Conservation (phyloP, 37 sponge, comb jelly and placozoan species). For the Ephydatia muelleri region DNA sequence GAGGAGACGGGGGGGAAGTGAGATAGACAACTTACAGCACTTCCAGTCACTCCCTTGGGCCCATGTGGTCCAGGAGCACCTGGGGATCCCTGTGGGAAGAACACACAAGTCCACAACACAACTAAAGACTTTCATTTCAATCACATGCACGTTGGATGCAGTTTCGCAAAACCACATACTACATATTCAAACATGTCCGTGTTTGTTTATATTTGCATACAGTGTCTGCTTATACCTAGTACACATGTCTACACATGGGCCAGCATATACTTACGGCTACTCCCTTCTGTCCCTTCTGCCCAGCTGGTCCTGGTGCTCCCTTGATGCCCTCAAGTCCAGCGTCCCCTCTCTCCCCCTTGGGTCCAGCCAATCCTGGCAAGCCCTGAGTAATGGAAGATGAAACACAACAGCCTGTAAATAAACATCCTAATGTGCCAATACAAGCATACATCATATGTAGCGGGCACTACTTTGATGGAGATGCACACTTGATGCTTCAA, state of each 20-base stretch:
- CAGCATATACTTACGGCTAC: slow-evolving; percentile 4
- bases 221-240: too few species aligned
- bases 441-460: too few species aligned
- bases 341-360: slow-evolving; percentile 46
- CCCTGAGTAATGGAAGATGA: slow-evolving; percentile 16
- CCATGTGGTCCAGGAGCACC: slow-evolving; percentile 28
- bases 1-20: too few species aligned
- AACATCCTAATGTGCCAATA: too few species aligned
- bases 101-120: background rate
- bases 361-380: slow-evolving; percentile 30
- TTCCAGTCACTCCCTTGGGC: slow-evolving; percentile 38
- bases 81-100: slow-evolving; percentile 11
- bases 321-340: slow-evolving; percentile 44
- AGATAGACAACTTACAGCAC: slow-evolving; percentile 3
- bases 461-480: too few species aligned
- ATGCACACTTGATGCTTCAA: too few species aligned
- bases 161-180: too few species aligned
- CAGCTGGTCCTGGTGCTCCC: slow-evolving; percentile 49
- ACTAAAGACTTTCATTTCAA: background rate
- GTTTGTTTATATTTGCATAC: too few species aligned
- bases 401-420: background rate
- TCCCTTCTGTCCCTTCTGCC: slow-evolving; percentile 52
- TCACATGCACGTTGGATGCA: too few species aligned
- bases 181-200: too few species aligned
- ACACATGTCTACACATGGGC: too few species aligned